Evolutionary conservation across 2,797 vertebrate genomes (phyloP), one percentile per base, ranked within the genome.

Genomic region (Tapirus indicus): DNA sequence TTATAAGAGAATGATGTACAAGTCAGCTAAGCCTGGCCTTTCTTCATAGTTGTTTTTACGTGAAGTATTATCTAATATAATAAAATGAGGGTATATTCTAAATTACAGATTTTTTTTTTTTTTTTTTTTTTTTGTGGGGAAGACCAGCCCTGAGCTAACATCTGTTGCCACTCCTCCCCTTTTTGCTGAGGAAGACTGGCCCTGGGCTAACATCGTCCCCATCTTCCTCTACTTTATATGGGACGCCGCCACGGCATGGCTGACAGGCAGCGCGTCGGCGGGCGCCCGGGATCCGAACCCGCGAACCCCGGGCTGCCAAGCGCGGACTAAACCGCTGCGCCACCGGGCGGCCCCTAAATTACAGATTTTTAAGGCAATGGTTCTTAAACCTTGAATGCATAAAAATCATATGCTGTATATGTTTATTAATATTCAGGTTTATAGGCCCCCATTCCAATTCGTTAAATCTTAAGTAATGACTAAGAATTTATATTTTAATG

Each of bases 401-500:
- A 58, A 69, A 35, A 88, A 58, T 74, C 47, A 96, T 12, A 41
- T 84, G 4, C 11, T 69, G 17, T 86, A 44, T 66, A 18, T 69
- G 8, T 27, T 74, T 79, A 69, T 87, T 92, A 97, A 77, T 83
- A 85, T 41, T 95, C 35, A 66, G 8, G 85, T 91, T 77, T 23
- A 56, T 91, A 38, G 44, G 3, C 80, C 38, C 92, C 38, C 13
- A 66, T 91, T 71, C 35, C 23, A 94, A 35, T 58, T 44, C 14
- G 88, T 62, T 94, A 83, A 79, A 35, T 90, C 27, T 82, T 79
- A 54, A 78, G 14, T 41, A 44, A 94, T 10, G 72, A 17, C 41
- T 88, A 35, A 72, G 20, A 74, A 83, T 78, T 96, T 54, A 66
- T 54, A 77, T 94, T 95, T 95, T 72, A 91, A 88, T n/a, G 79